Conservation (phyloP, 2,113 vertebrate species). For the Psittacus erithacus region DNA sequence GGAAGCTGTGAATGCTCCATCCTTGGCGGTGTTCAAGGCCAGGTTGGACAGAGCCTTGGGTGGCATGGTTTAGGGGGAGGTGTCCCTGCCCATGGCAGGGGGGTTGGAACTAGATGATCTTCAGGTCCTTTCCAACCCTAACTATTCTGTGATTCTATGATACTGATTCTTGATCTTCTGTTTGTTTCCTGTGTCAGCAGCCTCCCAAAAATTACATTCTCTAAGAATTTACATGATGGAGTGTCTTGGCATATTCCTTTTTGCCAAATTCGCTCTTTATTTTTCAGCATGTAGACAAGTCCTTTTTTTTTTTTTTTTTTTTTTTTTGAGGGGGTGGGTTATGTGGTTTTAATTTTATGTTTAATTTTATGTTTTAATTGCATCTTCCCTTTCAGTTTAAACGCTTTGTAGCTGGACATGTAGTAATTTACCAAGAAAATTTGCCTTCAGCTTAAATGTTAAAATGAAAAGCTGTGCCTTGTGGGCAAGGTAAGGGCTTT, state of each 20-base stretch:
- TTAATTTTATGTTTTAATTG: not conserved
- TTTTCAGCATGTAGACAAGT: not conserved
- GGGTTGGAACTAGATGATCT: too few species aligned
- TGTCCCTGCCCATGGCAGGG: too few species aligned
- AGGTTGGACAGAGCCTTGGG: too few species aligned
- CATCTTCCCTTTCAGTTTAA: not conserved
- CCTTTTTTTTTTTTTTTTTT: not conserved
- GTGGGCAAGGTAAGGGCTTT: not conserved
- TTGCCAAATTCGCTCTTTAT: not conserved
- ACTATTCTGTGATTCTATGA: too few species aligned
- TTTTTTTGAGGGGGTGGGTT: rapidly evolving
- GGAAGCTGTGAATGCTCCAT: too few species aligned
- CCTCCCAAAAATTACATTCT: conserved; percentile 41
- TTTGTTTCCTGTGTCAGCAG: conserved; percentile 7
- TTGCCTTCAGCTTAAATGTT: not conserved
- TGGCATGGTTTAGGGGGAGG: too few species aligned
- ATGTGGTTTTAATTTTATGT: not conserved
- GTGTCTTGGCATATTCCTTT: conserved; percentile 19
- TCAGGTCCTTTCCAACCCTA: too few species aligned
- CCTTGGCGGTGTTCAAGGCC: too few species aligned
- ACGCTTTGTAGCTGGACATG: not conserved
- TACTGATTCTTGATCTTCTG: not conserved
- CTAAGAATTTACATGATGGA: conserved; percentile 16
- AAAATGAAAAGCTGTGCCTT: not conserved
- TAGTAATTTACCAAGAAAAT: not conserved